A percentile compares a stretch with the other conserved stretches of the same genome.
Conservation (phyloP, 2,797 vertebrate species). For the Anas flavirostris region DNA sequence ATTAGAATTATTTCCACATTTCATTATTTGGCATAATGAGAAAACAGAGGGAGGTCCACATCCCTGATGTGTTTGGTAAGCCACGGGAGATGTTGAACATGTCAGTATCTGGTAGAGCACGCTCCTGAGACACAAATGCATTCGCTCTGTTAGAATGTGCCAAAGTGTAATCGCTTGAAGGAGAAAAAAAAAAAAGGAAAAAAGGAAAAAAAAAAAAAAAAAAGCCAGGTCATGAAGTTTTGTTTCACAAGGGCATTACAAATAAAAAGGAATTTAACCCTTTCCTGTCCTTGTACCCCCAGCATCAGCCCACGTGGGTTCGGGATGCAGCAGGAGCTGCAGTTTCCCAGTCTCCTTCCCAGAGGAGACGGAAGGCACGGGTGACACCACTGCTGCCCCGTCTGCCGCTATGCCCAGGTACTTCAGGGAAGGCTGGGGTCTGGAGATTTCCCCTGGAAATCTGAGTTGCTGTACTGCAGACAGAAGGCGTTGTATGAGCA, state of each 20-base stretch:
- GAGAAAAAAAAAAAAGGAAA: background rate
- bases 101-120: slow-evolving; percentile 77
- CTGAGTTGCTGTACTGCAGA: background rate
- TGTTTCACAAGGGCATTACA: slow-evolving; percentile 56
- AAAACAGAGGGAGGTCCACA: slow-evolving; percentile 85
- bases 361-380: background rate
- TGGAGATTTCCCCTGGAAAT: background rate
- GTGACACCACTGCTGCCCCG: rapidly evolving
- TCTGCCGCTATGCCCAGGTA: background rate
- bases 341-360: background rate
- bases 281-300: background rate
- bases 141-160: slow-evolving; percentile 71
- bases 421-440: background rate
- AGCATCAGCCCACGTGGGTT: background rate
- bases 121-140: slow-evolving; percentile 74
- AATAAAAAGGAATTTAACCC: slow-evolving; percentile 74
- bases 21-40: slow-evolving; percentile 87
- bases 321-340: background rate
- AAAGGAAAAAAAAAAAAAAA: background rate
- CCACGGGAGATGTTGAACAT: slow-evolving; percentile 80
- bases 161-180: slow-evolving; percentile 75
- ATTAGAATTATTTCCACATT: slow-evolving; percentile 87
- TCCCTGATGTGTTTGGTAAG: slow-evolving; percentile 76
- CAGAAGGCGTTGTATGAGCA: background rate
- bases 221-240: slow-evolving; percentile 76